Conservation (phyloP, 2,888 invertebrate genomes). For the Antitype chi region DNA sequence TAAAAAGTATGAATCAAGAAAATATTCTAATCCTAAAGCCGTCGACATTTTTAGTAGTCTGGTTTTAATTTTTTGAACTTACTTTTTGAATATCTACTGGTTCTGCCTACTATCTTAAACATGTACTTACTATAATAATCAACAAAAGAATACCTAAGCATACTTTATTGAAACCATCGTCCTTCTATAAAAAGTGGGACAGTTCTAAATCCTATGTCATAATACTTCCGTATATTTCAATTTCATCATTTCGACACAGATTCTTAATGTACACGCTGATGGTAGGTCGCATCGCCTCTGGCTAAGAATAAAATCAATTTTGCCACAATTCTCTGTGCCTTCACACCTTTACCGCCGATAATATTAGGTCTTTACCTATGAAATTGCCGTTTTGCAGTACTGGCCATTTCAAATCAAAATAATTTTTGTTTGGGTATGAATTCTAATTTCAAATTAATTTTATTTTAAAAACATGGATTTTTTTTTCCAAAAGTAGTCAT, state of each 20-base stretch:
- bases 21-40: too few relatives aligned
- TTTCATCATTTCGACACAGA: conserved; percentile 17
- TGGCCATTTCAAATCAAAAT: too few relatives aligned
- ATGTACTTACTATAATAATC: not conserved
- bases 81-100: not conserved
- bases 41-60: too few relatives aligned
- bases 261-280: conserved; percentile 21
- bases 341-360: conserved; percentile 69
- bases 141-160: not conserved
- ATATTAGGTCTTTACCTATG: too few relatives aligned
- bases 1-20: too few relatives aligned
- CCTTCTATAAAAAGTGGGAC: not conserved
- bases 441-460: too few relatives aligned
- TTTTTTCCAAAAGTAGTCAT: too few relatives aligned
- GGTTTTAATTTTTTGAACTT: too few relatives aligned
- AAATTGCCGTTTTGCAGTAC: too few relatives aligned
- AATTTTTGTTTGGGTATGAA: too few relatives aligned
- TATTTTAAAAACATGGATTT: too few relatives aligned
- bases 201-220: conserved; percentile 2
- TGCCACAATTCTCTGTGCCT: conserved; percentile 77
- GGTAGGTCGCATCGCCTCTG: conserved; percentile 52
- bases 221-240: conserved; percentile 17
- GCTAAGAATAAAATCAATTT: conserved; percentile 83
- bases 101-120: not conserved
- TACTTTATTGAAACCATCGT: not conserved